Base-by-base conservation (phyloP, 1,140 invertebrate species). In the Sitobion miscanthi region DNA sequence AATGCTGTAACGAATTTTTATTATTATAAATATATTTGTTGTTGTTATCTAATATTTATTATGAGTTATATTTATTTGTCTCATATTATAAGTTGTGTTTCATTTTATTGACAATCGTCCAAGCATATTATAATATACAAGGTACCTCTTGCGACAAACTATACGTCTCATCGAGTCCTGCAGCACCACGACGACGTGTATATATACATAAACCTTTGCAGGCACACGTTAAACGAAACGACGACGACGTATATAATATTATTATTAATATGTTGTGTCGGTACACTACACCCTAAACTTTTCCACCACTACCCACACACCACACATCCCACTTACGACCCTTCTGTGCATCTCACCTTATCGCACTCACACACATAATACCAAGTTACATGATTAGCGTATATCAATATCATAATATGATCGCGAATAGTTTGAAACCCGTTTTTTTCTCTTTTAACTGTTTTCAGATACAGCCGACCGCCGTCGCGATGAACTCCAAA, bases 401-500 rank as follows among this genome's bases (percentile, higher is more conserved):
- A 42, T 42, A 42, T 42, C 4, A 77, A 77, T n/a, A 14, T 77
- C 30, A n/a, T 77, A 77, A n/a, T 77, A n/a, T 77, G n/a, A 83
- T 38, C 6, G 8, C 6, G 9, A 38, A 35, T 57, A 20, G 3
- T 89, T 45, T 57, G 52, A 21, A 57, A 54, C 9, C 49, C 6
- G 42, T 42, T 30, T 91, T 42, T 91, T 91, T 82, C 49, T 47
- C 30, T 45, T 91, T 91, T 47, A 47, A 86, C 42, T 54, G 77
- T 57, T 92, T 82, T 92, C 38, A 85, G 25, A 54, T 38, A 30
- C 49, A 9, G 45, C 82, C n/a, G 25, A n/a, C 21, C 20, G 47
- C 47, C 62, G 14, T 30, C 49, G 23, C 38, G 14, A 93, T 93
- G 91, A 93, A 93, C 49, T 93, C 91, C 14, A 93, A 93, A 20